Evolutionary conservation across 1,140 invertebrate genomes (phyloP).

Genomic region (Caerostris extrusa): DNA sequence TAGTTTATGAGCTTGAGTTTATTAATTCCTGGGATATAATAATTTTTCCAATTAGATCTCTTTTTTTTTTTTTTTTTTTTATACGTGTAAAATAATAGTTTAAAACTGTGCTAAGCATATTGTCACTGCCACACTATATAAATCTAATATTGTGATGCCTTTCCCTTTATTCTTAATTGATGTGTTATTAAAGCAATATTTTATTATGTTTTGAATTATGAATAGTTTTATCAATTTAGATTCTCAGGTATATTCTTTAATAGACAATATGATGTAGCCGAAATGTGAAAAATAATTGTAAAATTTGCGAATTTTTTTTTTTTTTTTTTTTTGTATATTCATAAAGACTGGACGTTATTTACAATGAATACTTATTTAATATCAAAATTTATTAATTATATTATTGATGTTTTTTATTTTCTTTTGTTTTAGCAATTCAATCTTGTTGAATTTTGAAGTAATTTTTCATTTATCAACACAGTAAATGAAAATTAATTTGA

Average conservation of each 20-base stretch:
- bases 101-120: slow-evolving; percentile 15
- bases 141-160: slow-evolving; percentile 14
- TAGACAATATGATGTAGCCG: too few relatives aligned
- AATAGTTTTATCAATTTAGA: background rate
- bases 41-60: background rate
- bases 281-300: too few relatives aligned
- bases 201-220: background rate
- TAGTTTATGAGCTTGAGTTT: background rate
- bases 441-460: too few relatives aligned
- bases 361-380: too few relatives aligned
- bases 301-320: too few relatives aligned
- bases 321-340: too few relatives aligned
- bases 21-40: background rate
- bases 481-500: too few relatives aligned
- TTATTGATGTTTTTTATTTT: too few relatives aligned
- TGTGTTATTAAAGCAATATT: background rate
- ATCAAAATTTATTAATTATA: too few relatives aligned
- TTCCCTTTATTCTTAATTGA: background rate
- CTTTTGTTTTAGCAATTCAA: too few relatives aligned
- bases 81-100: background rate
- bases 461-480: too few relatives aligned
- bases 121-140: slow-evolving; percentile 21
- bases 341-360: too few relatives aligned
- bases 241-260: background rate
- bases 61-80: background rate